Evolutionary conservation across 2,888 invertebrate genomes (phyloP).

Genomic region (Pristionchus maxplancki): DNA sequence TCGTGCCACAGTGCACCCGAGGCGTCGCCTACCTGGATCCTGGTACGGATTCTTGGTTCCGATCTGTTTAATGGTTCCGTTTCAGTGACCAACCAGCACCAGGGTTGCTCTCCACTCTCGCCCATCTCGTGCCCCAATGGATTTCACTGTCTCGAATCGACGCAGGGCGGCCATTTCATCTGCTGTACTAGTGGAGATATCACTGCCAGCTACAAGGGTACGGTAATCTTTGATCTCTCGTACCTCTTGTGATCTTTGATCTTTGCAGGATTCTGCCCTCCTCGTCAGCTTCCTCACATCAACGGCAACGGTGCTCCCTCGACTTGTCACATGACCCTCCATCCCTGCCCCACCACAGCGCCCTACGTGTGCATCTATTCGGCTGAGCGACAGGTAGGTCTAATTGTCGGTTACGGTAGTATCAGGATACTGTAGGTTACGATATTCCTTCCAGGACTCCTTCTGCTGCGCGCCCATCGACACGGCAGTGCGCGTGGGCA

Average conservation of each 20-base stretch:
- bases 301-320: slow-evolving; percentile 69
- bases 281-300: slow-evolving; percentile 75
- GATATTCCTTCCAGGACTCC: slow-evolving; percentile 61
- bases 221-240: slow-evolving; percentile 33
- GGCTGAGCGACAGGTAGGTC: slow-evolving; percentile 70
- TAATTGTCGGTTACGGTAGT: background rate
- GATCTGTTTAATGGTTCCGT: background rate
- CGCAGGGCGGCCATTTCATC: slow-evolving; percentile 65
- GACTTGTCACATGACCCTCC: slow-evolving; percentile 75
- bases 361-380: slow-evolving; percentile 77
- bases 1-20: slow-evolving; percentile 69
- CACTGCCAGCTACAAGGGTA: slow-evolving; percentile 64
- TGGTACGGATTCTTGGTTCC: slow-evolving; percentile 48
- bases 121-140: slow-evolving; percentile 66
- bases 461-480: slow-evolving; percentile 76
- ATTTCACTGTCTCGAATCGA: slow-evolving; percentile 69
- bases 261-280: slow-evolving; percentile 72
- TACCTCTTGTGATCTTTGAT: background rate
- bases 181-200: slow-evolving; percentile 71
- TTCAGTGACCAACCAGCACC: slow-evolving; percentile 56
- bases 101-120: slow-evolving; percentile 66
- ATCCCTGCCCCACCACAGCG: slow-evolving; percentile 74
- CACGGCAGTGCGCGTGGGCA: slow-evolving; percentile 65
- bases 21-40: slow-evolving; percentile 74
- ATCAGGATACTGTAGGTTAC: background rate